These are phyloP conservation scores for Ostrea denselamellosa DNA, from an alignment of 1,140 invertebrate species.

Conservation along the genomic window DNA sequence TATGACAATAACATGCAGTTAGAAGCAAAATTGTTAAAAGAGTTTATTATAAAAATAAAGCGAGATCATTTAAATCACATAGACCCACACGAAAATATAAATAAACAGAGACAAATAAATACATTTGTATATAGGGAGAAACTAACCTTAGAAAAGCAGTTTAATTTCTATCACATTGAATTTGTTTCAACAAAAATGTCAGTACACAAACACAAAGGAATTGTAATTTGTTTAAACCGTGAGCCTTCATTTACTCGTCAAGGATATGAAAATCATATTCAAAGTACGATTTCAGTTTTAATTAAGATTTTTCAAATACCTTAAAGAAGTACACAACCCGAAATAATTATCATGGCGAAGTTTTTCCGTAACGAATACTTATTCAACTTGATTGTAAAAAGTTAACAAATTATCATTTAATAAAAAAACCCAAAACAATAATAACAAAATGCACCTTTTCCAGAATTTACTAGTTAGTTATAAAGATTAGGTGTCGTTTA, in stretches of 20 bases:
- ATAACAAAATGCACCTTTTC: constrained; percentile 25
- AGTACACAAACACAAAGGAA: too few relatives aligned
- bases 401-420: background rate
- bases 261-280: too few relatives aligned
- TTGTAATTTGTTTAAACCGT: too few relatives aligned
- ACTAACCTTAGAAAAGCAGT: background rate
- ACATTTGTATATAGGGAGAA: background rate
- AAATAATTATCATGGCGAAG: too few relatives aligned
- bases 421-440: too few relatives aligned
- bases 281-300: too few relatives aligned
- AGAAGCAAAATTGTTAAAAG: background rate
- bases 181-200: background rate
- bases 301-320: too few relatives aligned
- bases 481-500: background rate
- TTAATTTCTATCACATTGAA: background rate
- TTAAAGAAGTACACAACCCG: too few relatives aligned
- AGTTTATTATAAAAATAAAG: constrained; percentile 15
- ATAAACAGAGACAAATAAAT: constrained; percentile 6
- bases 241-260: too few relatives aligned
- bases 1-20: background rate
- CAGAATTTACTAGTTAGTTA: background rate
- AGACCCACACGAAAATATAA: background rate
- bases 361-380: too few relatives aligned
- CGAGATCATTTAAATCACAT: constrained; percentile 4
- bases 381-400: too few relatives aligned